Base-by-base conservation (phyloP, 2,888 invertebrate genomes). In the Aleiodes testaceus region DNA sequence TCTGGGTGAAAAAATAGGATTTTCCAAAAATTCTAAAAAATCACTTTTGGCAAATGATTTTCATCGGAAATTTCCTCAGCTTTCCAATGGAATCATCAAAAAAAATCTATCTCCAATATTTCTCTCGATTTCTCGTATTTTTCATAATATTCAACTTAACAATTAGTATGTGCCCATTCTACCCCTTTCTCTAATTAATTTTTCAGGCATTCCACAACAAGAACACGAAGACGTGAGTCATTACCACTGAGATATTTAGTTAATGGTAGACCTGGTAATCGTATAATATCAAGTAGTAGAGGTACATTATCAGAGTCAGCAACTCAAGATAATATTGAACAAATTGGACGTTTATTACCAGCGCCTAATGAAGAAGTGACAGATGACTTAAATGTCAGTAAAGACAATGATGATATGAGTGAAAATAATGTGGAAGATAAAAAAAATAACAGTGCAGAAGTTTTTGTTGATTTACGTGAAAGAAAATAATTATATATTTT, bases 201-300 rank as follows among this genome's bases (percentile, higher is more conserved):
- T 52, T 66, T 12, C 59, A 77, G 76, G 63, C 76, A 69, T 50
- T 63, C 71, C 52, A 64, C 69, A 20, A 70, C 72, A 47, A 70
- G 16, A 45, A 75, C 69, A 67, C 70, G 76, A 26, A 75, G 64
- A 74, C 73, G 75, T n/a, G 86, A 86, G 55, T 78, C 80, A 9
- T 70, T 87, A 72, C 85, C 86, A 6, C 66, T 87, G 70, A 82
- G 83, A 77, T 83, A 81, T 73, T 77, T 85, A 72, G 82, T 84
- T 64, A 87, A 87, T 78, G 86, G 87, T 45, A 80, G 83, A 69
- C 86, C 86, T 14, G 85, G 82, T 11, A 83, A 78, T 47, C 84
- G 81, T 16, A 79, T 82, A 66, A 79, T 80, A 42, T 69, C 78
- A 61, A 72, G 79, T 66, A 74, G 53, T 12, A 74, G 73, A 69